Evolutionary conservation across 2,888 invertebrate species (phyloP), one percentile per base, ranked within the genome.

Genomic region (Hemicrepidius hirtus): DNA sequence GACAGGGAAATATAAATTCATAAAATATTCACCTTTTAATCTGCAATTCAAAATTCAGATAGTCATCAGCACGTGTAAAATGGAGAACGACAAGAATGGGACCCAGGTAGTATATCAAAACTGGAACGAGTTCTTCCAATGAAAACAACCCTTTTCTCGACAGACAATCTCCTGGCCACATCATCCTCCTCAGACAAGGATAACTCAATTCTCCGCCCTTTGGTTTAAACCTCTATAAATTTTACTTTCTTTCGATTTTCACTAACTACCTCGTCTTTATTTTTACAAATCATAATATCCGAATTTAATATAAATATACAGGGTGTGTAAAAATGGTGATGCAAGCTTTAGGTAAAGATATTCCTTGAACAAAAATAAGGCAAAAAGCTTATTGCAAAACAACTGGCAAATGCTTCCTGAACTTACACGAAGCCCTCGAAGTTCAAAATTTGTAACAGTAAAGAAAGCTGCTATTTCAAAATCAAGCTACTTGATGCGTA

Each of bases 1-100:
- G 37, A 50, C 41, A 18, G 50, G 66, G 66, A 72, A 63, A 71
- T 66, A 60, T 32, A 53, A 55, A 44, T 65, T 70, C 66, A 73
- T 73, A 67, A 73, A 73, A 66, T 62, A 73, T 73, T 69, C 69
- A 73, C 40, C 28, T 73, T 73, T 69, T 63, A 73, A 73, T 73
- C 66, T 70, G 32, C 69, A 70, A 73, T 70, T 73, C 69, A 66
- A 69, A 73, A 60, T 73, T 67, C 40, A 64, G 70, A 70, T 65
- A 64, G 64, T 62, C 73, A 73, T 68, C 68, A 62, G 46, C 60
- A 60, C 67, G 55, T 68, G 37, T 68, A 68, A 50, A 49, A 40
- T 41, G 53, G 50, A 12, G 64, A 24, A 40, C 35, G 40, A 49
- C 49, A 49, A 53, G 21, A 46, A 65, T 37, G 40, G 37, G 57